Evolutionary conservation across 2,113 vertebrate species (phyloP).

Genomic region (Mormoops blainvillei): DNA sequence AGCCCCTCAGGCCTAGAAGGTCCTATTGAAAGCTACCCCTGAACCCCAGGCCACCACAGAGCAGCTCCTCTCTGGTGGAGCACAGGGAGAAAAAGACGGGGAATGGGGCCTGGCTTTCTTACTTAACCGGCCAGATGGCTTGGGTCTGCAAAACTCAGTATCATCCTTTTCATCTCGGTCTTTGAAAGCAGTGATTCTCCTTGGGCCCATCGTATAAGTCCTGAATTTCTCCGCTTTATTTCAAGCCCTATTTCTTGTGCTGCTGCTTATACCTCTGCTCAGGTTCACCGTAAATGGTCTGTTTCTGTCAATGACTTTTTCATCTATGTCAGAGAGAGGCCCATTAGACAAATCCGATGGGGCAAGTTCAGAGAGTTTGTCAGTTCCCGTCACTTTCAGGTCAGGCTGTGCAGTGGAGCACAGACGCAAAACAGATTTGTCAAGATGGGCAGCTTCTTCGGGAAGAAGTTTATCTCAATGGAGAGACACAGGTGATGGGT

Average conservation of each 20-base stretch:
- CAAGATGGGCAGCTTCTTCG: conserved; percentile 48
- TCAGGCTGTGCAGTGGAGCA: conserved; percentile 54
- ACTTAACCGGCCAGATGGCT: neutral
- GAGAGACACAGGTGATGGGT: neutral
- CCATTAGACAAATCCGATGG: conserved; percentile 70
- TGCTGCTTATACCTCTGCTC: neutral
- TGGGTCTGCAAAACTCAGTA: neutral
- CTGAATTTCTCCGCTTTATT: conserved; percentile 20
- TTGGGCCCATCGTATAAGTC: neutral
- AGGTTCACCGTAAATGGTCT: conserved; percentile 61
- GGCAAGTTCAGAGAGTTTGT: conserved; percentile 72
- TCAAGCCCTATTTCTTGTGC: conserved; percentile 13
- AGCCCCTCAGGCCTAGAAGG: neutral
- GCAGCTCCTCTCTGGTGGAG: neutral
- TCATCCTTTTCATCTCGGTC: neutral
- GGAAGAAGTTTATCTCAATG: conserved; percentile 54
- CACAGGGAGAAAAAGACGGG: accelerated
- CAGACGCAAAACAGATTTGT: conserved; percentile 51
- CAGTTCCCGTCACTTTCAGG: conserved; percentile 52
- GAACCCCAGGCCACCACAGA: neutral
- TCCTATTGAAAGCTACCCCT: neutral
- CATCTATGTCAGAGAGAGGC: conserved; percentile 52
- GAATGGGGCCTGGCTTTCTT: neutral
- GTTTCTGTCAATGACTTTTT: conserved; percentile 62
- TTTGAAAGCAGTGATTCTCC: conserved; percentile 36